phyloP scores from a whole-genome alignment of 2,797 vertebrate species.

The Rhincodon typus region DNA sequence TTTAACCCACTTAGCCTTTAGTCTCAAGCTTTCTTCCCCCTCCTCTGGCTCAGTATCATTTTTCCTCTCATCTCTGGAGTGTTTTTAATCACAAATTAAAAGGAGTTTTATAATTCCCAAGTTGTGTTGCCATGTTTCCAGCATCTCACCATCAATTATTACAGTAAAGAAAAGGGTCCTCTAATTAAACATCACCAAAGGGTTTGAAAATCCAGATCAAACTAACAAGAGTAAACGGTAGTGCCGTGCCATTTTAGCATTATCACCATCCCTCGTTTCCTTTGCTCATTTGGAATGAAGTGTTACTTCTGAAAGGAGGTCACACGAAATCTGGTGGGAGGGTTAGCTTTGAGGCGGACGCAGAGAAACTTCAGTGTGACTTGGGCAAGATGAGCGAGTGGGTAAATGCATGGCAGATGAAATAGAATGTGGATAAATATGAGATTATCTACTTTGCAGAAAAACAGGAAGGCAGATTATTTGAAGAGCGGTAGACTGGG shows the following conservation, averaged over 20 bases:
- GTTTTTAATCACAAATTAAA: background rate
- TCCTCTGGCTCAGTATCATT: background rate
- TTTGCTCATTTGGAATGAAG: conserved; percentile 27
- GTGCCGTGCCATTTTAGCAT: conserved; percentile 51
- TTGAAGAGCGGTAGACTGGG: too few relatives aligned
- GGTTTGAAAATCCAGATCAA: conserved; percentile 47
- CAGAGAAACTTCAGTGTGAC: too few relatives aligned
- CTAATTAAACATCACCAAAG: conserved; percentile 48
- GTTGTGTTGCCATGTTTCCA: background rate
- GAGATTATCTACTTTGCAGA: too few relatives aligned
- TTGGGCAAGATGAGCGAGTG: too few relatives aligned
- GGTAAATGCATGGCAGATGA: too few relatives aligned
- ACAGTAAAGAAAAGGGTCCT: conserved; percentile 39
- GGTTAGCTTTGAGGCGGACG: too few relatives aligned
- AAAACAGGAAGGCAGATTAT: too few relatives aligned
- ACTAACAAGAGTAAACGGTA: conserved; percentile 54
- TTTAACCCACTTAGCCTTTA: background rate
- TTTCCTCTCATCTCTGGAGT: background rate
- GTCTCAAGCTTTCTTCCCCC: background rate
- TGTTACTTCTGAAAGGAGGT: background rate
- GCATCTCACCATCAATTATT: background rate
- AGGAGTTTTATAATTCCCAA: background rate
- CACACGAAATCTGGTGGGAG: too few relatives aligned
- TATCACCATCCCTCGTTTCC: conserved; percentile 44
- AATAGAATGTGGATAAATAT: too few relatives aligned